Base-by-base conservation (phyloP, 2,888 invertebrate genomes). In the Gisinianus flammeolus region DNA sequence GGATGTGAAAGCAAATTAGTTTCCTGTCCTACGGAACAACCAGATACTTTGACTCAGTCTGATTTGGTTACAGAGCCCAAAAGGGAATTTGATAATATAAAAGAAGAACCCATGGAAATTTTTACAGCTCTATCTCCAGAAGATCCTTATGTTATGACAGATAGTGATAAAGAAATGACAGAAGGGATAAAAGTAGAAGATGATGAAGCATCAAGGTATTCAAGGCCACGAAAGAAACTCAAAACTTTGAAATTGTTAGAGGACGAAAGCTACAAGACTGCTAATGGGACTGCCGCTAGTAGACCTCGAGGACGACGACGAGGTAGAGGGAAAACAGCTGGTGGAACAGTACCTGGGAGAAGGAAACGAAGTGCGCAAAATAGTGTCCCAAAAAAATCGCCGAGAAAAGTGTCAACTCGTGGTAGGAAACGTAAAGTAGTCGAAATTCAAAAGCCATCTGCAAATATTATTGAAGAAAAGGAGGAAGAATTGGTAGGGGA, bases 1-100 rank as follows among this genome's bases (percentile, higher is more conserved):
- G 77, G 77, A n/a, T 33, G 44, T 24, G 77, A 72, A 44, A 66
- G 77, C 33, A 77, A 72, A 33, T 31, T 35, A 52, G 33, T 77
- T 26, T 28, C 77, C 2, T 3, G 35, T n/a, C n/a, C 22, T 5
- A 4, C n/a, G 4, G 4, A 12, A 56, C 4, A 56, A 12, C 56
- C 22, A 12, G 26, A 22, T 64, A n/a, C n/a, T n/a, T n/a, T n/a
- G n/a, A n/a, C n/a, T n/a, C n/a, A n/a, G n/a, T n/a, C n/a, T n/a
- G n/a, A n/a, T n/a, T n/a, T n/a, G n/a, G n/a, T n/a, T n/a, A n/a
- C n/a, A n/a, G n/a, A n/a, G n/a, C n/a, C n/a, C n/a, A n/a, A n/a
- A n/a, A n/a, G n/a, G n/a, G n/a, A n/a, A n/a, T n/a, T n/a, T n/a
- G n/a, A n/a, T n/a, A n/a, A n/a, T n/a, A n/a, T n/a, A n/a, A n/a